Base-by-base conservation (phyloP, 1,140 invertebrate genomes). In the Trissolcus basalis region DNA sequence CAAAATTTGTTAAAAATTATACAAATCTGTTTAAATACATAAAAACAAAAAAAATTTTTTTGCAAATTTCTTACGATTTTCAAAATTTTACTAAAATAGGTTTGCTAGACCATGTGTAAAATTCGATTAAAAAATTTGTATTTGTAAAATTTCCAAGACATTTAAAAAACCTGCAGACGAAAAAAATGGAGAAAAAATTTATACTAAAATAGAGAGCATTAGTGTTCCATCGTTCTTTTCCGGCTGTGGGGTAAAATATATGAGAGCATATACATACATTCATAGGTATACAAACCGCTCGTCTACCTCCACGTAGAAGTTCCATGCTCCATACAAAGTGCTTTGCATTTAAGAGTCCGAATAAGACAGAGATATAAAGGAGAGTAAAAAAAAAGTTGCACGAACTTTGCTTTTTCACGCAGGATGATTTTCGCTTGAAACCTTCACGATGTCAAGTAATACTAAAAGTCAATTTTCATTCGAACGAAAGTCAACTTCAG, bases 161-260 rank as follows among this genome's bases (percentile, higher is more conserved):
- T n/a, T n/a, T n/a, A n/a, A n/a, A n/a, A n/a, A n/a, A n/a, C n/a
- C n/a, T n/a, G n/a, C n/a, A n/a, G n/a, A n/a, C n/a, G n/a, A n/a
- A 27, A 27, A 27, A 27, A 27, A 27, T 3, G 19, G 19, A 27
- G 19, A 27, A 27, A 56, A 71, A 58, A 78, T 41, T 81, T 81
- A 76, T 74, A 74, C 77, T 79, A 68, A 81, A 83, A 83, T 81
- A 76, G 78, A 77, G 73, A 78, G 82, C 80, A 84, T 84, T 84
- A 83, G 75, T 73, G 70, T 73, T 81, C 83, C 83, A 83, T 84
- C 82, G 82, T 77, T 73, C 72, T 71, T 65, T 48, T 58, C 72
- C 74, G 75, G 67, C 68, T 73, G 60, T 77, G 70, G 64, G 51
- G 51, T 69, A 77, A 79, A 81, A 82, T 81, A 80, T 79, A 61